Conservation (phyloP, 2,113 vertebrate species). For the Corvus cornix region DNA sequence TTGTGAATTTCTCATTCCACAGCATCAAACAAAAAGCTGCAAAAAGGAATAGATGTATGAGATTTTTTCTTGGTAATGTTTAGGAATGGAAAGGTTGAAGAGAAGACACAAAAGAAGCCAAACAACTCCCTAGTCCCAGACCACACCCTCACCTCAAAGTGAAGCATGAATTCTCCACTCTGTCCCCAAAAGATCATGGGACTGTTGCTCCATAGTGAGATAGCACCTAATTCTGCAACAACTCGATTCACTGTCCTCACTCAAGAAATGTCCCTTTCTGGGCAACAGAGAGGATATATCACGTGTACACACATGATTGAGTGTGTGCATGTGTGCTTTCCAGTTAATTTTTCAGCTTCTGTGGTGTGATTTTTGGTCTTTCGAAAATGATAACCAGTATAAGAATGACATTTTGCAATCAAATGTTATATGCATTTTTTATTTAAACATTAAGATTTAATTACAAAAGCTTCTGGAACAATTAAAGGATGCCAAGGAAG, state of each 20-base stretch:
- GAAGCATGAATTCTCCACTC: background rate
- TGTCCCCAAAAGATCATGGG: background rate
- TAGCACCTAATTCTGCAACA: background rate
- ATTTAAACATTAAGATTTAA: slow-evolving; percentile 76
- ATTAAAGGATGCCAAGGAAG: slow-evolving; percentile 59
- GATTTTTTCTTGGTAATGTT: background rate
- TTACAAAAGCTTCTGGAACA: slow-evolving; percentile 80
- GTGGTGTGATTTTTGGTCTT: background rate
- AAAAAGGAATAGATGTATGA: background rate
- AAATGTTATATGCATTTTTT: slow-evolving; percentile 58
- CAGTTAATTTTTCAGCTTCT: background rate
- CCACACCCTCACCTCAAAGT: background rate
- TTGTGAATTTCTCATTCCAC: background rate
- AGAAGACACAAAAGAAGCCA: background rate
- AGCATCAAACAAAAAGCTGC: background rate
- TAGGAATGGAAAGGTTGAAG: background rate
- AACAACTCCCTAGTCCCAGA: background rate
- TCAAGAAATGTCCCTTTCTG: background rate
- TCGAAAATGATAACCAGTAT: background rate
- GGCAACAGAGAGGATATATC: background rate
- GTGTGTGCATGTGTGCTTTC: background rate
- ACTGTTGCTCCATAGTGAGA: background rate
- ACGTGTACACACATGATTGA: accelerated
- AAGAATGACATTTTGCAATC: slow-evolving; percentile 48
- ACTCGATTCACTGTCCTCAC: background rate